Base-by-base conservation (phyloP, 2,888 invertebrate genomes). In the Sisyra terminalis region DNA sequence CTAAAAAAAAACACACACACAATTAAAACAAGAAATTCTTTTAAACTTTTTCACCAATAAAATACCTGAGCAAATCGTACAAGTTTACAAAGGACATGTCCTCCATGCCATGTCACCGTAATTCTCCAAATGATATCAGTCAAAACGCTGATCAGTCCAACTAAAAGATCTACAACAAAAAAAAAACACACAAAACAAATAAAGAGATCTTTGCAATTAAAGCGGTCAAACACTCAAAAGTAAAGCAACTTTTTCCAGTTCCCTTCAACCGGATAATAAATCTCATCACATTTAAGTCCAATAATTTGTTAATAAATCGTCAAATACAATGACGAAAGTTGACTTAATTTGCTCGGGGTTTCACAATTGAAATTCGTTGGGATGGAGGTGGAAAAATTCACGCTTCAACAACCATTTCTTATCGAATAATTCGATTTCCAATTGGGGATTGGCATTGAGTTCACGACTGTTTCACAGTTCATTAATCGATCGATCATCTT, bases 81-180 rank as follows among this genome's bases (percentile, higher is more conserved):
- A 46, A 82, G 59, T 63, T 90, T 89, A 66, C 89, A 89, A 55
- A 83, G 83, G 29, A 80, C 63, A 57, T 88, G 85, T 2, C 89
- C 89, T 0, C 86, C 87, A 49, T 84, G 69, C 87, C 88, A 90
- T 2, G 79, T 75, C 42, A 89, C 79, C 2, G 88, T 88, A 46
- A 80, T 78, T 56, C 83, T 78, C 78, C 87, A 88, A 42, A 87
- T 69, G 46, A 90, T 85, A 55, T 90, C 89, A 6, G 84, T 86
- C 48, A 86, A 69, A 30, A 90, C 88, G 56, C 79, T 84, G 53
- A 89, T 76, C 38, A 89, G 60, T n/a, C 89, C 89, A 41, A 90
- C 89, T 50, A 77, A 73, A 34, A 90, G 66, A 75, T 90, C 89
- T 89, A 69, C 13, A 71, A 69, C n/a, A n/a, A 4, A 11, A 15